These are phyloP conservation scores for Misgurnus mizolepis DNA, from an alignment of 2,113 vertebrate species.

Conservation along the genomic window DNA sequence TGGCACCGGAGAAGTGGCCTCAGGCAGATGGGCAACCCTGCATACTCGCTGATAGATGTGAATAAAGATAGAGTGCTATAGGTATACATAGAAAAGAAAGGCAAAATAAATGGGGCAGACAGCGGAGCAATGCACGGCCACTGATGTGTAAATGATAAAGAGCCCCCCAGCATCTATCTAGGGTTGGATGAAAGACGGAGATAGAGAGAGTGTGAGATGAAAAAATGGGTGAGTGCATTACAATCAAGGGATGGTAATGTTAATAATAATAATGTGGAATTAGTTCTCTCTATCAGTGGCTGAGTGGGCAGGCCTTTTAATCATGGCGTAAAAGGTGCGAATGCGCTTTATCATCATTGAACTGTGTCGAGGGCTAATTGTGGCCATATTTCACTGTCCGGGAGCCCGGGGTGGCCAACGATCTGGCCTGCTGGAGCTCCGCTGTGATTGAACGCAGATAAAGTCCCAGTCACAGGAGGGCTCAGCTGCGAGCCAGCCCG, in stretches of 20 bases:
- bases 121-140: slow-evolving; percentile 77
- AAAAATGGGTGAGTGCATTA: slow-evolving; percentile 75
- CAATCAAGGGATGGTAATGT: slow-evolving; percentile 83
- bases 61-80: slow-evolving; percentile 68
- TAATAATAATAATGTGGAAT: slow-evolving; percentile 92
- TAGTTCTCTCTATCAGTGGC: slow-evolving; percentile 94
- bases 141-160: slow-evolving; percentile 96
- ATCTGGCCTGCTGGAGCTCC: slow-evolving; percentile 60
- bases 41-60: slow-evolving; percentile 51
- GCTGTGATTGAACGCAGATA: slow-evolving; percentile 64
- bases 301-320: slow-evolving; percentile 91
- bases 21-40: slow-evolving; percentile 44
- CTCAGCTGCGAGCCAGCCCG: slow-evolving; percentile 59
- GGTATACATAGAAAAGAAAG: slow-evolving; percentile 57
- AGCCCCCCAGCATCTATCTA: slow-evolving; percentile 78
- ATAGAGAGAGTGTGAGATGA: slow-evolving; percentile 60
- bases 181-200: slow-evolving; percentile 64
- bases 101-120: slow-evolving; percentile 80
- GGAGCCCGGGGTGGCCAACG: slow-evolving; percentile 65
- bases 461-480: slow-evolving; percentile 62
- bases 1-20: slow-evolving; percentile 23
- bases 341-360: slow-evolving; percentile 95
- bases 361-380: slow-evolving; percentile 97
- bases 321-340: slow-evolving; percentile 93
- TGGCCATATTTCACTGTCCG: slow-evolving; percentile 97